Evolutionary conservation across 2,888 invertebrate species (phyloP), one percentile per base, ranked within the genome.

Genomic region (Limnephilus lunatus): DNA sequence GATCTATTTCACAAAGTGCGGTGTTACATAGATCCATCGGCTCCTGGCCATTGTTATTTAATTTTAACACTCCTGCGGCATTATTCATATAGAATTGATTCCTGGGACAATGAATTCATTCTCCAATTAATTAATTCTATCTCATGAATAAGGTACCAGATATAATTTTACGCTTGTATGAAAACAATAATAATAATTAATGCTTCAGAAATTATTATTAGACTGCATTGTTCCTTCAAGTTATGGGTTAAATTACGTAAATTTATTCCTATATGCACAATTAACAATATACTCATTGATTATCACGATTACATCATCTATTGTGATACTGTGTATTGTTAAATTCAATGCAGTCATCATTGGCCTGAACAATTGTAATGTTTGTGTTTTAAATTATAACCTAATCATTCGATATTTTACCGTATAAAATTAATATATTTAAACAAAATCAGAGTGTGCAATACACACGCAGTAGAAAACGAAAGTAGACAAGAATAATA

Each of bases 181-280:
- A 82, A 82, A 82, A 82, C 82, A 82, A 82, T 82, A 68, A 82
- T 82, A 68, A 68, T 68, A 25, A 68, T 68, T 19, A 68, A 4
- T 68, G 53, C 53, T 25, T 25, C 25, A 68, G 53, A 68, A 68
- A 68, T 68, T 68, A 68, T 68, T 68, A 19, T 68, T 68, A 68
- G 53, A 19, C 53, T 19, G 53, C 15, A 68, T 68, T 68, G 53
- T 68, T 68, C 53, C 25, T 5, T 68, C 2, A 19, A 68, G 53
- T 68, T 68, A 68, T 68, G 53, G 53, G 53, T 68, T 68, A 5
- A 7, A 68, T 68, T 68, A 68, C 25, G 53, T 25, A 25, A 68
- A 68, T 25, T 0, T 68, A 68, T 68, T 68, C 53, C 53, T 19
- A 25, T 15, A 25, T 5, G 53, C 19, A 25, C 53, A 68, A 68